Conservation (phyloP, 92 coral and sea anemone species). For the Pocillopora grandis region DNA sequence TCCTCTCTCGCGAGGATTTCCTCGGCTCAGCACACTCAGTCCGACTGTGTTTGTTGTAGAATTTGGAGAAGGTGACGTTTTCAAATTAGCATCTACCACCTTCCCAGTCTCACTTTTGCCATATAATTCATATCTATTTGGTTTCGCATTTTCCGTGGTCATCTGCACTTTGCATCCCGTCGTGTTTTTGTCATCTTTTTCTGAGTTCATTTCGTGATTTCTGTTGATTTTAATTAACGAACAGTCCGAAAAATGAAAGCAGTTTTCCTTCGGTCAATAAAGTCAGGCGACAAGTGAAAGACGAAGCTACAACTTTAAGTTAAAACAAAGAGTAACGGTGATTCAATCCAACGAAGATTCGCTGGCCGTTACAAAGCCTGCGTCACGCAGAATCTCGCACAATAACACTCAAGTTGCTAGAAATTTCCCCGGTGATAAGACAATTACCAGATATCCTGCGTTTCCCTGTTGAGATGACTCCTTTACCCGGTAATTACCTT, state of each 20-base stretch:
- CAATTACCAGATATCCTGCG: neutral
- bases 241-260: neutral
- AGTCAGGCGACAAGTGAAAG: neutral
- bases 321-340: neutral
- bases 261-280: neutral
- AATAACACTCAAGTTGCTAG: neutral
- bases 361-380: neutral
- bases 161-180: neutral
- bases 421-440: neutral
- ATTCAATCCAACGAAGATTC: neutral
- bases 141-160: neutral
- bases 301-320: neutral
- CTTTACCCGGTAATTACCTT: neutral
- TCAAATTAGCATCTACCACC: conserved; percentile 2
- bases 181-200: neutral
- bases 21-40: neutral
- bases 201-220: conserved; percentile 5
- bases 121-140: conserved; percentile 20
- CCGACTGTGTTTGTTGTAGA: neutral
- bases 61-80: conserved; percentile 5
- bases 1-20: conserved; percentile 8
- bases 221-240: neutral
- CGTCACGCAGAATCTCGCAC: neutral
- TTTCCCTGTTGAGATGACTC: neutral
- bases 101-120: neutral